Base-by-base conservation (phyloP, 2,888 invertebrate genomes). In the Euzetes globulus region DNA sequence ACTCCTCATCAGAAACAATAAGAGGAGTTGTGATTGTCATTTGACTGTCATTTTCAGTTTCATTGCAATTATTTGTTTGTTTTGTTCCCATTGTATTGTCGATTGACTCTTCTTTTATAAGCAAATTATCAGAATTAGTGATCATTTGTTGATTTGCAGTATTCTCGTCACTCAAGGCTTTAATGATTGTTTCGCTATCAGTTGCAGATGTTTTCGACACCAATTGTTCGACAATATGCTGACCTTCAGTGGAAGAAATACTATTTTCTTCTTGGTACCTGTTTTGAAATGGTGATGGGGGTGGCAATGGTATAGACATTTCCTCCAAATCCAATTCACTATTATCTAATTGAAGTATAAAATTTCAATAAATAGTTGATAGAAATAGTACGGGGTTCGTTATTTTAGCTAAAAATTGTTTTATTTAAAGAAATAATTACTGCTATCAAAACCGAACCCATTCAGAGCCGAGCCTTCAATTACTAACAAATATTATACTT, bases 211-310 rank as follows among this genome's bases (percentile, higher is more conserved):
- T 13, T 7, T 13, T 47, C 13, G 41, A 13, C 41, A 41, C 41
- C 47, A n/a, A 47, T 47, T 47, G 47, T 47, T n/a, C 22, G 33
- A 33, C 33, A 33, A 33, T 6, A 33, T 6, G 33, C 9, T 33
- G 33, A 33, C 33, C 33, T 33, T 63, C 63, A 63, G 17, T 9
- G 33, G 7, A 27, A 33, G 60, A 33, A 27, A 5, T 60, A 19
- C 19, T 37, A n/a, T 22, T 13, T 17, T 33, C 45, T 5, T 68
- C 68, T 6, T 68, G 22, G 6, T 19, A 45, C 4, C 45, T 41
- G 45, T 68, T 68, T 41, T 68, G 68, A 45, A 68, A 68, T 13
- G 68, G 68, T 68, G 68, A 68, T 13, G 68, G 68, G 22, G 68
- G 68, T 1, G 68, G 68, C 13, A 68, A 45, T 19, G 68, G 68